Evolutionary conservation across 2,113 vertebrate species (phyloP).

Genomic region (Microcebus griseorufus): DNA sequence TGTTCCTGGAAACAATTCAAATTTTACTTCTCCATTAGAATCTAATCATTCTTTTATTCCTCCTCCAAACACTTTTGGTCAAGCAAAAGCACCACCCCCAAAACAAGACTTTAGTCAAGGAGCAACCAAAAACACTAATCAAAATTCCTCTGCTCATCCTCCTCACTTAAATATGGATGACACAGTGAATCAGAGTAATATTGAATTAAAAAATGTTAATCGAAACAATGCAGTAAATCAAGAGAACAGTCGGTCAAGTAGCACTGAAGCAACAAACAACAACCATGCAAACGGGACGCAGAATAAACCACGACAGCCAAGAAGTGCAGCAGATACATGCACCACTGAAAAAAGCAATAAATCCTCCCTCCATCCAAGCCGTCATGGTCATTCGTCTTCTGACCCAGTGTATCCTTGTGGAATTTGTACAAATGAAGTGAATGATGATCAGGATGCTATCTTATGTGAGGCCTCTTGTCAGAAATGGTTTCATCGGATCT

Average conservation of each 20-base stretch:
- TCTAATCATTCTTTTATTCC: slow-evolving; percentile 84
- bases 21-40: slow-evolving; percentile 82
- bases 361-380: slow-evolving; percentile 79
- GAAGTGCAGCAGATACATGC: slow-evolving; percentile 78
- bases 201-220: slow-evolving; percentile 81
- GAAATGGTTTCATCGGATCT: slow-evolving; percentile 92
- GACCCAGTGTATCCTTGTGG: slow-evolving; percentile 89
- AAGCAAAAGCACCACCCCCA: slow-evolving; percentile 79
- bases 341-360: slow-evolving; percentile 84
- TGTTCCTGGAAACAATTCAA: slow-evolving; percentile 82
- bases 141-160: slow-evolving; percentile 81
- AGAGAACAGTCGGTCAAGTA: slow-evolving; percentile 81
- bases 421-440: slow-evolving; percentile 90
- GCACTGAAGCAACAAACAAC: slow-evolving; percentile 82
- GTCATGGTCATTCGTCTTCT: slow-evolving; percentile 81
- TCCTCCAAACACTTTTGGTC: slow-evolving; percentile 81
- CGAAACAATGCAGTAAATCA: slow-evolving; percentile 76
- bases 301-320: slow-evolving; percentile 82
- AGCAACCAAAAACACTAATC: slow-evolving; percentile 78
- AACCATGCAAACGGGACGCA: slow-evolving; percentile 84
- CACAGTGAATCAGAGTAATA: slow-evolving; percentile 77
- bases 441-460: slow-evolving; percentile 91
- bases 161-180: slow-evolving; percentile 85
- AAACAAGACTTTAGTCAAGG: slow-evolving; percentile 86
- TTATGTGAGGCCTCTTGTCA: slow-evolving; percentile 91